A percentile compares a stretch with the other conserved stretches of the same genome.
phyloP scores from a whole-genome alignment of 2,113 vertebrate genomes.

The Macrotus californicus region DNA sequence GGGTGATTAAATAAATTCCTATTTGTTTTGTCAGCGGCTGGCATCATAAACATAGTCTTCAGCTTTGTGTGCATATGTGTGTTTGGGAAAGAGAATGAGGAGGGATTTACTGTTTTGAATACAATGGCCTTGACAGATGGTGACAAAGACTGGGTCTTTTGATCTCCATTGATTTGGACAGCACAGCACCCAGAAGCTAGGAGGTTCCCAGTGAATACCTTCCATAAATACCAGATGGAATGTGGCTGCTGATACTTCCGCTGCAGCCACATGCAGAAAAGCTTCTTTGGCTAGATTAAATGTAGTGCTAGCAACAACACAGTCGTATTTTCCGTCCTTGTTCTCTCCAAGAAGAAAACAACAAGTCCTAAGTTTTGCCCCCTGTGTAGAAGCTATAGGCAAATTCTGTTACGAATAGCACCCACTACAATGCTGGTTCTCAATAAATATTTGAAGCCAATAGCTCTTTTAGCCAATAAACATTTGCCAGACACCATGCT shows the following conservation, averaged over 20 bases:
- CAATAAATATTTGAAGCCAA: constrained; percentile 11
- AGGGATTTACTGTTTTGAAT: neutral
- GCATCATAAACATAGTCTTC: neutral
- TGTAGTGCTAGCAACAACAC: neutral
- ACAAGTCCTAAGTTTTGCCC: constrained; percentile 11
- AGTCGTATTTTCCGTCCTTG: neutral
- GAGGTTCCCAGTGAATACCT: neutral
- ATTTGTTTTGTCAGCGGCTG: neutral
- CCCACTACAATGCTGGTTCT: neutral
- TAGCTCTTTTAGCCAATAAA: neutral
- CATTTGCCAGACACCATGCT: neutral
- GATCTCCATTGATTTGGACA: neutral
- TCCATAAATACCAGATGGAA: neutral
- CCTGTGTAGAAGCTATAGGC: neutral
- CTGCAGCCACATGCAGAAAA: neutral
- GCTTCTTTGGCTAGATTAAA: neutral
- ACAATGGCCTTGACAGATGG: neutral
- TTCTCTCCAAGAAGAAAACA: constrained; percentile 23
- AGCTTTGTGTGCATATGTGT: neutral
- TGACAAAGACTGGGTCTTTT: neutral
- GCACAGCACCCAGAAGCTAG: neutral
- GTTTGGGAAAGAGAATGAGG: neutral
- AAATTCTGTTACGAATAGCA: neutral
- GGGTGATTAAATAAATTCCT: neutral
- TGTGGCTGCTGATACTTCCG: neutral